These are phyloP conservation scores for Ethmia dodecea DNA, from an alignment of 2,888 invertebrate species.

Conservation along the genomic window DNA sequence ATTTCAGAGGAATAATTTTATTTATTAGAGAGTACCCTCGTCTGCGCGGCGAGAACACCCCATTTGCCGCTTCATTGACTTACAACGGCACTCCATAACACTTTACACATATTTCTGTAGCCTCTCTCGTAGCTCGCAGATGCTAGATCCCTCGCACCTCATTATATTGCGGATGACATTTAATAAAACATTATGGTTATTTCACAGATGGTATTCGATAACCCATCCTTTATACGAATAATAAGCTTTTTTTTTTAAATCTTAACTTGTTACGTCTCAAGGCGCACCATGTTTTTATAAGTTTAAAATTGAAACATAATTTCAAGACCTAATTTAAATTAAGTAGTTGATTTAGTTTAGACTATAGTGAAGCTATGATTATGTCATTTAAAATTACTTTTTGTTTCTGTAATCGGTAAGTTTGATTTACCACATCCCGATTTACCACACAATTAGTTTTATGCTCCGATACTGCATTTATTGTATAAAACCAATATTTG, in stretches of 20 bases:
- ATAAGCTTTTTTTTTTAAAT: slow-evolving; percentile 53
- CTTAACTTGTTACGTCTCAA: slow-evolving; percentile 49
- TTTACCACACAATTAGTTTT: slow-evolving; percentile 59
- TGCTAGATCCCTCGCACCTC: slow-evolving; percentile 69
- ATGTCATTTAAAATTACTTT: no score
- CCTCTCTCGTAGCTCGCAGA: slow-evolving; percentile 42
- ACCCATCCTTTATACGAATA: slow-evolving; percentile 27
- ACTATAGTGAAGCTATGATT: no score
- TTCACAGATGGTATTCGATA: slow-evolving; percentile 62
- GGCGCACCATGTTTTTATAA: no score
- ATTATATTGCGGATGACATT: slow-evolving; percentile 76
- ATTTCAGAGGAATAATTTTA: slow-evolving; percentile 77
- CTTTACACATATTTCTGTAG: slow-evolving; percentile 77
- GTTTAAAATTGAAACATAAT: no score
- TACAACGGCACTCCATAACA: slow-evolving; percentile 76
- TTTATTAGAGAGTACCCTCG: slow-evolving; percentile 73
- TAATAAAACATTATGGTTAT: slow-evolving; percentile 74
- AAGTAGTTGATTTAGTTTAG: no score
- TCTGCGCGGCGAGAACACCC: slow-evolving; percentile 65
- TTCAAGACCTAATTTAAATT: no score
- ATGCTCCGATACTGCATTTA: slow-evolving; percentile 37
- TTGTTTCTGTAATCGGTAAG: slow-evolving; percentile 25
- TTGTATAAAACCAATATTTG: slow-evolving; percentile 30
- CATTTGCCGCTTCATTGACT: slow-evolving; percentile 77
- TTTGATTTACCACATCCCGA: slow-evolving; percentile 46